phyloP scores from a whole-genome alignment of 1,140 invertebrate genomes.

The Brachionus manjavacas region DNA sequence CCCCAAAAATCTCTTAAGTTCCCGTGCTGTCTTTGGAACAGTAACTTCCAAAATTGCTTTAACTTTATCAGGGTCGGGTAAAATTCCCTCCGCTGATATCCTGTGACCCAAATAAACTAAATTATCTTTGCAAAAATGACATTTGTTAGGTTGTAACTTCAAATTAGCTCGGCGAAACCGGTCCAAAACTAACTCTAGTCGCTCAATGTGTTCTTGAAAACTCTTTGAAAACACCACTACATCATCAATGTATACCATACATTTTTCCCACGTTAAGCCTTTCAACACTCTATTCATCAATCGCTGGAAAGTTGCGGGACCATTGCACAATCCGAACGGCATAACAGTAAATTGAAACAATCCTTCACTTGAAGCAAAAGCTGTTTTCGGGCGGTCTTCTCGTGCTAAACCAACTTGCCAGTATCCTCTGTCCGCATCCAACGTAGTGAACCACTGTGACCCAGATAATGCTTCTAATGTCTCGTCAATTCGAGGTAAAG shows the following conservation, averaged over 20 bases:
- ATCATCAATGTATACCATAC: constrained; percentile 36
- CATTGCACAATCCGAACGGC: constrained; percentile 45
- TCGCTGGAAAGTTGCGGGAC: constrained; percentile 47
- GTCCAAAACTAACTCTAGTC: constrained; percentile 46
- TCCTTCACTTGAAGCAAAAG: constrained; percentile 30
- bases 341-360: constrained; percentile 40
- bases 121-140: neutral
- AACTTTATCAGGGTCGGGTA: constrained; percentile 49
- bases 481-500: constrained; percentile 37
- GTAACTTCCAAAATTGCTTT: constrained; percentile 51
- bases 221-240: constrained; percentile 35
- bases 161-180: constrained; percentile 45
- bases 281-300: constrained; percentile 47
- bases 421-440: constrained; percentile 23
- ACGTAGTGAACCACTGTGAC: neutral
- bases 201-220: constrained; percentile 42
- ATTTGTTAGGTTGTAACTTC: constrained; percentile 45
- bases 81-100: constrained; percentile 40
- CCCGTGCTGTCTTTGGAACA: constrained; percentile 49
- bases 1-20: constrained; percentile 53
- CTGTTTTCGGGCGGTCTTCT: constrained; percentile 35
- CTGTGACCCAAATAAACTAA: constrained; percentile 40
- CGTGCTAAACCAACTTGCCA: neutral
- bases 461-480: neutral
- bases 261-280: neutral